phyloP scores from a whole-genome alignment of 2,797 vertebrate genomes.

The Pempheris klunzingeri region DNA sequence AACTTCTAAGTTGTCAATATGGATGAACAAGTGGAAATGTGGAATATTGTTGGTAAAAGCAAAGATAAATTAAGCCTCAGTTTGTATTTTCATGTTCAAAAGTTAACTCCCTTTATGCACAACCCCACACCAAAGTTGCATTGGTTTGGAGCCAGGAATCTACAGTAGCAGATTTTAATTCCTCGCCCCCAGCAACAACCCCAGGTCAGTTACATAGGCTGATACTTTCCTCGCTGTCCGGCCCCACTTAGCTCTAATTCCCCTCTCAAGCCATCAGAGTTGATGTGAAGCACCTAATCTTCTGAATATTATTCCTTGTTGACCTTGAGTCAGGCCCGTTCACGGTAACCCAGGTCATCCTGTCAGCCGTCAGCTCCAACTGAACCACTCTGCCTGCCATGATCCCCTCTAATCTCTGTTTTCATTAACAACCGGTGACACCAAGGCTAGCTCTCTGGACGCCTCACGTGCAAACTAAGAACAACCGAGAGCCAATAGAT shows the following conservation, averaged over 20 bases:
- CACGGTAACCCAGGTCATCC: constrained; percentile 54
- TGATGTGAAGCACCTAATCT: constrained; percentile 68
- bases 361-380: constrained; percentile 54
- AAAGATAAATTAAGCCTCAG: neutral
- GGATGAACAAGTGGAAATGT: no score
- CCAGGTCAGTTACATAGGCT: neutral
- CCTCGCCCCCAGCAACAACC: neutral
- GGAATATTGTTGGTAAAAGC: neutral
- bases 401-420: constrained; percentile 79
- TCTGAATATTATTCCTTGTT: constrained; percentile 53
- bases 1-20: no score
- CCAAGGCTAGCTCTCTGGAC: constrained; percentile 9
- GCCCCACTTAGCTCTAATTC: constrained; percentile 37
- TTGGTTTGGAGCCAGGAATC: neutral
- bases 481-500: neutral
- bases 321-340: constrained; percentile 74
- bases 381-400: constrained; percentile 44
- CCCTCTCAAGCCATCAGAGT: constrained; percentile 20
- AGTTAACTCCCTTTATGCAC: neutral
- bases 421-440: constrained; percentile 69
- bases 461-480: constrained; percentile 31
- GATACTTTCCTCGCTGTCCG: constrained; percentile 29
- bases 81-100: neutral
- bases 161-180: neutral
- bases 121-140: neutral